phyloP scores from a whole-genome alignment of 2,113 vertebrate species.

The Hippocampus mohnikei region DNA sequence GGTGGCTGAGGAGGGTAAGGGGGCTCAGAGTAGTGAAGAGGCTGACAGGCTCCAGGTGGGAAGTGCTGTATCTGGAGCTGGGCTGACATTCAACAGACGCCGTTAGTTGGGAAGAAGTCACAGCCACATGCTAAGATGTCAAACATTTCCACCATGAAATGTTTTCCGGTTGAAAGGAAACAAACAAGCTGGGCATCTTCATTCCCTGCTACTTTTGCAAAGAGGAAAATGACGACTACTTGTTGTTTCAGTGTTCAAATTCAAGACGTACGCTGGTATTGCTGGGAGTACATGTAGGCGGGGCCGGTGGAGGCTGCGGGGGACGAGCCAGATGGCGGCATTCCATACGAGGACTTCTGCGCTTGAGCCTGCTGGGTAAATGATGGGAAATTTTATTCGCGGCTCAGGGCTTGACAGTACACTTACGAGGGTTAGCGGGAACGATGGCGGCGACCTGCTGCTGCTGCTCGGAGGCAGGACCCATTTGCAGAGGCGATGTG shows the following conservation, averaged over 20 bases:
- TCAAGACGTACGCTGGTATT: not conserved
- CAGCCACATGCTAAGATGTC: not conserved
- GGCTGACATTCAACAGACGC: slow-evolving; percentile 72
- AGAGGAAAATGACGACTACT: not conserved
- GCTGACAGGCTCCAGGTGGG: slow-evolving; percentile 80
- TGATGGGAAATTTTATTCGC: not conserved
- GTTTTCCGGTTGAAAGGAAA: slow-evolving; percentile 13
- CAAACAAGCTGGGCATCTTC: not conserved
- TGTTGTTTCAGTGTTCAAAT: not conserved
- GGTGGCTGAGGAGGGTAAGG: slow-evolving; percentile 65
- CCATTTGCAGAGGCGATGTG: slow-evolving; percentile 83
- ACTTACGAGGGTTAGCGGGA: slow-evolving; percentile 51
- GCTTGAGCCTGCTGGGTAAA: slow-evolving; percentile 74
- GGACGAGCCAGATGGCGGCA: slow-evolving; percentile 61
- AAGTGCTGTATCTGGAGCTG: slow-evolving; percentile 84
- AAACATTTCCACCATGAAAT: slow-evolving; percentile 31
- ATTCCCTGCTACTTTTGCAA: not conserved
- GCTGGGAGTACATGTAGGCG: slow-evolving; percentile 67
- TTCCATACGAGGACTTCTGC: slow-evolving; percentile 74
- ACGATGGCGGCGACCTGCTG: slow-evolving; percentile 31
- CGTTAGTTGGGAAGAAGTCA: slow-evolving; percentile 47
- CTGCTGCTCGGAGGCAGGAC: slow-evolving; percentile 86
- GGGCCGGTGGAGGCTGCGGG: slow-evolving; percentile 57
- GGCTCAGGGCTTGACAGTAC: no score
- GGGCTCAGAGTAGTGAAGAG: slow-evolving; percentile 78